A percentile compares a stretch with the other conserved stretches of the same genome.
These are phyloP conservation scores for Drosophila santomea DNA, from an alignment of 1,140 invertebrate species.

Conservation along the genomic window DNA sequence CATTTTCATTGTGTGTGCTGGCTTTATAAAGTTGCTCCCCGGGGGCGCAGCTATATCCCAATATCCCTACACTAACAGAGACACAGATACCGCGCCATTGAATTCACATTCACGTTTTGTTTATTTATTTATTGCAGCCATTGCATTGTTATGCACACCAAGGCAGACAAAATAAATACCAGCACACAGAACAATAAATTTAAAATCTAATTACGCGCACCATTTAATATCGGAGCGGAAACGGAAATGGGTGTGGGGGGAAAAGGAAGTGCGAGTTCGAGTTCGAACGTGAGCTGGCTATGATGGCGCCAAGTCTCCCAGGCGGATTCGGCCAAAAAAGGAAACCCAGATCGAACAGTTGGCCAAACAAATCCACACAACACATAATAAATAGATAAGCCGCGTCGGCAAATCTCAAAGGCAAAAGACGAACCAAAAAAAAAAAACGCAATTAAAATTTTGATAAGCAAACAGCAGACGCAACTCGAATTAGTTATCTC, in stretches of 20 bases:
- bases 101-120: conserved; percentile 74
- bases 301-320: conserved; percentile 41
- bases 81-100: conserved; percentile 40
- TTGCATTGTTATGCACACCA: conserved; percentile 78
- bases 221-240: conserved; percentile 77
- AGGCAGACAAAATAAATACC: conserved; percentile 69
- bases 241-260: conserved; percentile 45
- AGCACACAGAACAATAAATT: conserved; percentile 74
- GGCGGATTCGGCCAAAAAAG: conserved; percentile 31
- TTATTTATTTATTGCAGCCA: conserved; percentile 78
- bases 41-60: conserved; percentile 20
- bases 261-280: conserved; percentile 5
- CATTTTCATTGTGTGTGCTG: conserved; percentile 9
- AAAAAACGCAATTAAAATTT: conserved; percentile 73
- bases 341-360: conserved; percentile 34
- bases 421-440: conserved; percentile 32
- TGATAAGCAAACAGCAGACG: conserved; percentile 63
- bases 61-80: conserved; percentile 5
- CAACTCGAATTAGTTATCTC: conserved; percentile 55
- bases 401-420: conserved; percentile 21
- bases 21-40: conserved; percentile 2
- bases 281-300: conserved; percentile 51
- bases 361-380: conserved; percentile 30
- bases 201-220: conserved; percentile 83
- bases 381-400: conserved; percentile 58